Conservation (phyloP, 2,888 invertebrate genomes). For the Odontomyia ornata region DNA sequence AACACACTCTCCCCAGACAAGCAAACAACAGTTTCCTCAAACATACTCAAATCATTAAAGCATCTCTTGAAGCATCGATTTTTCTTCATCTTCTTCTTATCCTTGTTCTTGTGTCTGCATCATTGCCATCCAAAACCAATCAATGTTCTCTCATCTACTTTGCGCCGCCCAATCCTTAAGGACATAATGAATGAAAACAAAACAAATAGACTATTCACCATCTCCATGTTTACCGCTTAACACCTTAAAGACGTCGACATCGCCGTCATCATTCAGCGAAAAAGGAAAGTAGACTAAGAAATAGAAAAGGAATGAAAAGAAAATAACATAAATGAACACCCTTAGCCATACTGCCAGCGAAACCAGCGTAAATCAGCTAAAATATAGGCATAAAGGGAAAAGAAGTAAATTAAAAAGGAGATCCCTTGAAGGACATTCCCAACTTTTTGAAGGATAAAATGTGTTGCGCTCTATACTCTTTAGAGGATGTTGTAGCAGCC, state of each 20-base stretch:
- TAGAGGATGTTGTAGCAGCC: conserved; percentile 33
- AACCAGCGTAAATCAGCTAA: conserved; percentile 21
- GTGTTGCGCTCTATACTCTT: neutral
- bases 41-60: no score
- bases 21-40: no score
- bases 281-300: no score
- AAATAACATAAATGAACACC: neutral
- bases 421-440: conserved; percentile 41
- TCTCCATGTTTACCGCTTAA: no score
- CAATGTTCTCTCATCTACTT: no score
- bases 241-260: no score
- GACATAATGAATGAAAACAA: conserved; percentile 2
- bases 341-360: neutral
- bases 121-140: no score
- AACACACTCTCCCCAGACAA: no score
- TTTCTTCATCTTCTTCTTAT: no score
- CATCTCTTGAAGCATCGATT: no score
- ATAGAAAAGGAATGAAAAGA: neutral
- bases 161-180: neutral
- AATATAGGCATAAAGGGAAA: conserved; percentile 19
- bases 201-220: neutral
- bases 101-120: no score
- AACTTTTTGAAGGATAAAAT: conserved; percentile 37
- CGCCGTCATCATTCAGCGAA: no score
- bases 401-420: conserved; percentile 37